These are phyloP conservation scores for Psix sp. DNA, from an alignment of 1,140 invertebrate genomes.

Conservation along the genomic window DNA sequence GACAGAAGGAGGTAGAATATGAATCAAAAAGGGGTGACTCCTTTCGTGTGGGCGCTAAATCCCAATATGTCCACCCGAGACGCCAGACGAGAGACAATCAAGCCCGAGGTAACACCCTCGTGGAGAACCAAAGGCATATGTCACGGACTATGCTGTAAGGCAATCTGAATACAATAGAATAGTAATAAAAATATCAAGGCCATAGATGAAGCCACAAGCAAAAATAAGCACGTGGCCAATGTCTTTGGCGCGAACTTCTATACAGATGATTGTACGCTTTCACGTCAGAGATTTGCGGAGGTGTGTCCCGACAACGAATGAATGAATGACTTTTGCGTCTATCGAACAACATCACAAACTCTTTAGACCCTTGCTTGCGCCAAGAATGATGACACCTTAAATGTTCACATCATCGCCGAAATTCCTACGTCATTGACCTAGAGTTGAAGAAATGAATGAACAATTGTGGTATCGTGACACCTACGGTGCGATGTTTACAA, in stretches of 20 bases:
- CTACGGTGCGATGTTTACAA: conserved; percentile 55
- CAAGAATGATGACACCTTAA: conserved; percentile 52
- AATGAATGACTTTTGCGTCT: conserved; percentile 45
- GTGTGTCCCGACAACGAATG: conserved; percentile 30
- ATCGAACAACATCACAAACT: conserved; percentile 19
- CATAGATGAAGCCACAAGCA: conserved; percentile 28
- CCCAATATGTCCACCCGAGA: conserved; percentile 60
- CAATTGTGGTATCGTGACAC: conserved; percentile 50
- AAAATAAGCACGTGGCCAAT: conserved; percentile 30
- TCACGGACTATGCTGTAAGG: conserved; percentile 46
- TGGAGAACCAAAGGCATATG: conserved; percentile 52
- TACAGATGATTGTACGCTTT: conserved; percentile 50
- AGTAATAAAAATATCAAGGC: conserved; percentile 59
- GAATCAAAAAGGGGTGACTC: conserved; percentile 56
- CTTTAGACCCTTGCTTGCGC: conserved; percentile 51
- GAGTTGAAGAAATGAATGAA: conserved; percentile 47
- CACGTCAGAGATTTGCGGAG: conserved; percentile 37
- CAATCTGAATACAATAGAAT: conserved; percentile 62
- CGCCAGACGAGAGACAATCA: conserved; percentile 57
- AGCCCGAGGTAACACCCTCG: conserved; percentile 57
- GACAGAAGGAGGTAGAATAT: conserved; percentile 37
- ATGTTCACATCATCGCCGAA: conserved; percentile 51
- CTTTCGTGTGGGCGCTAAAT: conserved; percentile 49
- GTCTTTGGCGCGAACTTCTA: conserved; percentile 32
- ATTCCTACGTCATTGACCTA: conserved; percentile 58